These are phyloP conservation scores for Eristalinus aeneus DNA, from an alignment of 2,888 invertebrate species.

Conservation along the genomic window DNA sequence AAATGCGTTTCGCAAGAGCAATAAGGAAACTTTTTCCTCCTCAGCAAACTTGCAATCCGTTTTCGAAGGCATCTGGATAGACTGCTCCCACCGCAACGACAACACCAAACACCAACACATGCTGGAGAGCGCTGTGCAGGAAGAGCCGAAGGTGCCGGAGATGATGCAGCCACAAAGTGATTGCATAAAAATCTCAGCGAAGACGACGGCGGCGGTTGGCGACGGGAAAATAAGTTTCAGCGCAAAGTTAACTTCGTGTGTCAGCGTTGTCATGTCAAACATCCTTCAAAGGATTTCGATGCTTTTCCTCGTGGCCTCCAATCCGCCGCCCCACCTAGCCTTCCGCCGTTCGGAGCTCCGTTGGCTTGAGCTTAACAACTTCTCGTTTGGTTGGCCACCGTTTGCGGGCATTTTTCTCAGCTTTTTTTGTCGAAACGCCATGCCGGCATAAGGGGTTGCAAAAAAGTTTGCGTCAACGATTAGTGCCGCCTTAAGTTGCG, in stretches of 20 bases:
- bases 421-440: background rate
- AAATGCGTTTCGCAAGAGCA: slow-evolving; percentile 39
- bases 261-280: slow-evolving; percentile 55
- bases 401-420: background rate
- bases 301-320: background rate
- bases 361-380: slow-evolving; percentile 23
- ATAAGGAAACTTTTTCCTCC: background rate
- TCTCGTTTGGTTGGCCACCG: slow-evolving; percentile 18
- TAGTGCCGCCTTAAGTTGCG: slow-evolving; percentile 28
- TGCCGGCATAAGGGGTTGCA: background rate
- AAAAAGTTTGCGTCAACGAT: slow-evolving; percentile 40
- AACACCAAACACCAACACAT: background rate
- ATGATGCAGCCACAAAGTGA: slow-evolving; percentile 50
- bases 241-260: slow-evolving; percentile 25
- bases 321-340: background rate
- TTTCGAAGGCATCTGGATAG: background rate
- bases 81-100: background rate
- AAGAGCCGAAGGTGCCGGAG: slow-evolving; percentile 13
- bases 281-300: slow-evolving; percentile 25
- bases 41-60: background rate
- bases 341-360: background rate
- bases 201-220: background rate
- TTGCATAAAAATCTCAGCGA: slow-evolving; percentile 39
- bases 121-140: background rate
- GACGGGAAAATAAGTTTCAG: slow-evolving; percentile 35